Base-by-base conservation (phyloP, 2,888 invertebrate genomes). In the Andrena bucephala region DNA sequence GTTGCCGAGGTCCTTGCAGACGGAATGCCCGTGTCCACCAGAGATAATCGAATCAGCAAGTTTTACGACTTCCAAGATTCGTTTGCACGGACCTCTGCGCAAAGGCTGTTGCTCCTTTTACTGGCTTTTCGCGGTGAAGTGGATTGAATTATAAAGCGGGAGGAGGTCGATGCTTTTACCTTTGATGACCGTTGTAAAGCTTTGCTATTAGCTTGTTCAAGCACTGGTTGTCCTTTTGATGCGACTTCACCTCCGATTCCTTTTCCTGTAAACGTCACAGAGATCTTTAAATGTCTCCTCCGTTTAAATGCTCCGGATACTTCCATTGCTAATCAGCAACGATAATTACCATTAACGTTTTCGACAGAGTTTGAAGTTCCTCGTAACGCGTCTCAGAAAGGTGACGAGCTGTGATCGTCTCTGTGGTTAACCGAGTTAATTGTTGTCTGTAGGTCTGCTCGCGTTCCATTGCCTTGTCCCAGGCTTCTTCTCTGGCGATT, bases 361-460 rank as follows among this genome's bases (percentile, higher is more conserved):
- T 66, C 16, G 52, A 86, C 65, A 90, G 74, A 29, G 63, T 73
- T 65, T 89, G 85, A 5, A 93, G 77, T 60, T 94, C 93, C 29
- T 89, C 87, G 78, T 89, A 78, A 27, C 91, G 91, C 31, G 90
- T 86, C 42, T 93, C 92, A 10, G 90, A 88, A 68, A 92, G 86
- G 68, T 93, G 93, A 24, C 91, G 91, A 63, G 82, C 85, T 1
- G 91, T 92, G 31, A 92, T 87, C 20, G 89, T 83, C 76, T 93
- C 93, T 2, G 91, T 83, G 2, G 90, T 90, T 20, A 93, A 79
- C n/a, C 91, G 86, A 8, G 89, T 86, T 81, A 93, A 89, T 83
- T 93, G 92, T 36, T 90, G 90, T n/a, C 89, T 88, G 74, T 92
- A 93, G 68, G 84, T 90, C 63, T 91, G 87, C 69, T 93, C 93